phyloP scores from a whole-genome alignment of 64 coral and sea anemone species.

The Montipora capricornis region DNA sequence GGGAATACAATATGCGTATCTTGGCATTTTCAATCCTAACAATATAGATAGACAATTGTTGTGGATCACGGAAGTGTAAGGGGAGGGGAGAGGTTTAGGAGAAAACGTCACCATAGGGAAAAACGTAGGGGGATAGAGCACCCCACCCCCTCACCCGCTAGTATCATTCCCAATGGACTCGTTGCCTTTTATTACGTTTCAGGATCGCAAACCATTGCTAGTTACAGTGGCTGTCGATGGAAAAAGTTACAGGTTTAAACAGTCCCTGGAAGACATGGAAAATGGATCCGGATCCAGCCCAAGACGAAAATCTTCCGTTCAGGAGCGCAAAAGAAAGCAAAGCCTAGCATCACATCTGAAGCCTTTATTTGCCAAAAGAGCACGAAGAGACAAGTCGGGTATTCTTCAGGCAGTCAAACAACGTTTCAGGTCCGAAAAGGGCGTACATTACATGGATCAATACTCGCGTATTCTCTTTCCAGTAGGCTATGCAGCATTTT shows the following conservation, averaged over 20 bases:
- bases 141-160: too few relatives aligned
- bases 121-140: too few relatives aligned
- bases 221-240: slow-evolving; percentile 66
- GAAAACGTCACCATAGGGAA: too few relatives aligned
- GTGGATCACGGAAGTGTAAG: too few relatives aligned
- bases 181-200: background rate
- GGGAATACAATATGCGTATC: too few relatives aligned
- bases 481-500: slow-evolving; percentile 69
- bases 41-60: too few relatives aligned
- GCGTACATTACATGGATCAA: slow-evolving; percentile 59
- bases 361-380: slow-evolving; percentile 25
- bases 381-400: background rate
- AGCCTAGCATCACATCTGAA: slow-evolving; percentile 24
- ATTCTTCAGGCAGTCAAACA: background rate
- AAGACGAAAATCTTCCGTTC: background rate
- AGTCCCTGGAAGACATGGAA: slow-evolving; percentile 60
- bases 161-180: too few relatives aligned
- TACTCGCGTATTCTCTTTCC: slow-evolving; percentile 85
- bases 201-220: slow-evolving; percentile 61
- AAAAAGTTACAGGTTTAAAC: slow-evolving; percentile 64
- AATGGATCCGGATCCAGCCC: slow-evolving; percentile 28
- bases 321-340: slow-evolving; percentile 41
- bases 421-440: slow-evolving; percentile 25
- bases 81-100: too few relatives aligned
- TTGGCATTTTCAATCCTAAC: too few relatives aligned